A percentile compares a stretch with the other conserved stretches of the same genome.
These are phyloP conservation scores for Scolopax rusticola DNA, from an alignment of 2,797 vertebrate genomes.

Conservation along the genomic window DNA sequence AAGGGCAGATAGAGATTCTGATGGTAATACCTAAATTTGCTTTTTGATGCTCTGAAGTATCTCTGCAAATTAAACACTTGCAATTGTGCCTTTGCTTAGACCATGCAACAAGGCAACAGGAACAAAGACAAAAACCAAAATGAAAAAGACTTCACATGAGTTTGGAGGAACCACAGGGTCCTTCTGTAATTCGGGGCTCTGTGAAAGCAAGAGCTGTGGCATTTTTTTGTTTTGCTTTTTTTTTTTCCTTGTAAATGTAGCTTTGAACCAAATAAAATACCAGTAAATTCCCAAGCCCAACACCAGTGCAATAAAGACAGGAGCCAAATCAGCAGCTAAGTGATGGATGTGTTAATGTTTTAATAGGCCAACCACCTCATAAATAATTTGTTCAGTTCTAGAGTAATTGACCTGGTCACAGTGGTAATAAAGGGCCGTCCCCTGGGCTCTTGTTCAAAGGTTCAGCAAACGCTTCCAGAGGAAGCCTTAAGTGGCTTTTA, in stretches of 20 bases:
- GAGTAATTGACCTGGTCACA: constrained; percentile 50
- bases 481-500: constrained; percentile 44
- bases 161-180: background rate
- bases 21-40: background rate
- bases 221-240: too few relatives aligned
- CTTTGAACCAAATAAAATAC: background rate
- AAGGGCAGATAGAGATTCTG: background rate
- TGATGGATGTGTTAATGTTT: constrained; percentile 54
- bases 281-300: background rate
- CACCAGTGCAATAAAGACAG: background rate
- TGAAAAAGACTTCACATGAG: background rate
- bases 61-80: background rate
- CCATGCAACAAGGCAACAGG: background rate
- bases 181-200: background rate
- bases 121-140: background rate
- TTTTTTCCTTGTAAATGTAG: background rate
- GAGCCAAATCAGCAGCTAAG: background rate
- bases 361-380: constrained; percentile 36
- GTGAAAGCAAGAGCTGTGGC: background rate
- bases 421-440: constrained; percentile 33
- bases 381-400: constrained; percentile 52
- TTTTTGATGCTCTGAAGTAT: background rate
- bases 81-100: background rate
- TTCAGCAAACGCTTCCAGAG: background rate
- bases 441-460: constrained; percentile 37